Evolutionary conservation across 2,888 invertebrate genomes (phyloP), one percentile per base, ranked within the genome.

Genomic region (Drosophila meridiana): DNA sequence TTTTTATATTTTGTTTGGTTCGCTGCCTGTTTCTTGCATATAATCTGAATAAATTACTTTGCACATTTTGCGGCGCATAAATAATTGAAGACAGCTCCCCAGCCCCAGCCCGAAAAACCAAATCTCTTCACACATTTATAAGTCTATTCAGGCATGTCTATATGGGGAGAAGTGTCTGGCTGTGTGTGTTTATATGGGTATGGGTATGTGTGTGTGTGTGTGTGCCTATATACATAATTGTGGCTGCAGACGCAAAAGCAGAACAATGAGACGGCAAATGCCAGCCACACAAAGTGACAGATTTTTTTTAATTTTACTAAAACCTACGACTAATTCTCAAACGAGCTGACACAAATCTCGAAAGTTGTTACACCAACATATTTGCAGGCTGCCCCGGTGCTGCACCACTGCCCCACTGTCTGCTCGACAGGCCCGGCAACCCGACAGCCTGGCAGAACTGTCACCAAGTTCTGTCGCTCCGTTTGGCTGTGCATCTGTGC

Each of bases 321-420:
- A 87, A 87, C 81, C 90, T 77, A 82, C 87, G 82, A 88, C 90
- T 87, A 87, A 90, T 90, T 87, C 90, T 87, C 87, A 87, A 87
- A 87, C 90, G 90, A 90, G 87, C 87, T 90, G 87, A 90, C 90
- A 87, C 87, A 87, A 87, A 90, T 87, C 90, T 90, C 81, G 80
- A 83, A 90, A 87, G 81, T 72, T 80, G 72, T 77, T 80, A 69
- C 69, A 63, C 73, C 80, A 83, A 83, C 83, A 75, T 85, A 87
- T 76, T 76, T 87, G 71, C 88, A 67, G 58, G 57, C 63, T 32
- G 30, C 52, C 59, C n/a, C 9, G n/a, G 52, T 34, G 32, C 20
- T 32, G 30, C 62, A 55, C 14, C 14, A 28, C 52, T 40, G 38
- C 14, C 45, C 36, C 50, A 57, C 57, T 64, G 32, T 4, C 40